Conservation (phyloP, 2,113 vertebrate genomes). For the Larimichthys polyactis region DNA sequence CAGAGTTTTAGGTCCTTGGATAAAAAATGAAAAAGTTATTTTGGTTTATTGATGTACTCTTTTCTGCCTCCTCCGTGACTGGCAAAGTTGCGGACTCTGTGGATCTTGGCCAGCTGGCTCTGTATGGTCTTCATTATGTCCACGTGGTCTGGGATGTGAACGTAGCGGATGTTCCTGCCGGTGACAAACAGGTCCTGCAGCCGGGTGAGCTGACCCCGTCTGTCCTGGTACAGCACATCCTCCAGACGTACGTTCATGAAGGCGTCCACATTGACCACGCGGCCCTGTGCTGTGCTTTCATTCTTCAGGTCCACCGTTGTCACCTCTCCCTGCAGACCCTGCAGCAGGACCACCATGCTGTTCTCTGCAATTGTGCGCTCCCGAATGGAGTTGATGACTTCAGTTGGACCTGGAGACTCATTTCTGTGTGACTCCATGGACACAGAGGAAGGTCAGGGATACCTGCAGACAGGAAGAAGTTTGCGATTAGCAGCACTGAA, state of each 20-base stretch:
- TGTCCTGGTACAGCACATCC: slow-evolving; percentile 88
- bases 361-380: slow-evolving; percentile 96
- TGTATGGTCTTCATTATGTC: slow-evolving; percentile 91
- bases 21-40: slow-evolving; percentile 27
- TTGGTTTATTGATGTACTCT: slow-evolving; percentile 84
- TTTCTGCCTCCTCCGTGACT: slow-evolving; percentile 84
- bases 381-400: slow-evolving; percentile 89
- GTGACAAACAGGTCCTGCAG: slow-evolving; percentile 93
- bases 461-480: slow-evolving; percentile 20
- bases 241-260: slow-evolving; percentile 96
- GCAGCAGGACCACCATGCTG: slow-evolving; percentile 95
- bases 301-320: slow-evolving; percentile 95
- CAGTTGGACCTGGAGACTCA: slow-evolving; percentile 13
- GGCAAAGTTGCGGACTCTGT: slow-evolving; percentile 88
- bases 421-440: slow-evolving; percentile 45
- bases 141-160: slow-evolving; percentile 93
- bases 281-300: slow-evolving; percentile 90
- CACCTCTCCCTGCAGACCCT: slow-evolving; percentile 90
- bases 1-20: neutral
- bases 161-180: slow-evolving; percentile 93
- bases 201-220: slow-evolving; percentile 76
- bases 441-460: neutral
- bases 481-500: neutral
- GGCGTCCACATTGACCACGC: slow-evolving; percentile 92
- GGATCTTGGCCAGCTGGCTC: slow-evolving; percentile 89